Evolutionary conservation across 1,140 invertebrate species (phyloP), one percentile per base, ranked within the genome.

Genomic region (Tetraneura akinire): DNA sequence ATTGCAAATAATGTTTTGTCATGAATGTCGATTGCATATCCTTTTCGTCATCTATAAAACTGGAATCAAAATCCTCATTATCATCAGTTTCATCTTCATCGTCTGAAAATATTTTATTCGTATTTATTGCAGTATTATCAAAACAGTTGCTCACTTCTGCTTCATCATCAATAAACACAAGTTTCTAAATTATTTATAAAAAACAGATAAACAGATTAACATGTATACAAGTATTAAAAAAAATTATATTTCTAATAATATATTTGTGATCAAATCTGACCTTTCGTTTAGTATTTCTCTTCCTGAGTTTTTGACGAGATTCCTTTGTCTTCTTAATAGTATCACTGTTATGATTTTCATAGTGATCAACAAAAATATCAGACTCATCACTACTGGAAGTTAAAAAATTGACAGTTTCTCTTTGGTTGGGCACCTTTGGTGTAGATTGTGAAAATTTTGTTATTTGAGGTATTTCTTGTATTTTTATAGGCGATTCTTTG

Each of bases 1-100:
- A 82, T 73, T 83, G 74, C 0, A 83, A 68, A 81, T 83, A 83
- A 14, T 78, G 74, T 47, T 78, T 60, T 4, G 74, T 78, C 55
- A 78, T 78, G 23, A 37, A 62, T 4, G 37, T 78, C 0, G 73
- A 76, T 8, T 21, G 32, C 0, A 23, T 37, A 14, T n/a, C 37
- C 6, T 55, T 78, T 23, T 78, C 53, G 3, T 78, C 74, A 18
- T 78, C 74, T n/a, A 78, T 78, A 14, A 78, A 78, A 62, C 74
- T 78, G 3, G 74, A 78, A 62, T 78, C 74, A 14, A 78, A 78
- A 18, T 78, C 53, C 3, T 37, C 57, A 3, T 47, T 5, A 13
- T 62, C 21, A 0, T 29, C 26, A 16, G 21, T 51, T 1, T 60
- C 74, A 2, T 18, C 13, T 21, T 60, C 21, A 10, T 49, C 26